phyloP scores from a whole-genome alignment of 2,797 vertebrate genomes.

The Sebastes kiyomatsui region DNA sequence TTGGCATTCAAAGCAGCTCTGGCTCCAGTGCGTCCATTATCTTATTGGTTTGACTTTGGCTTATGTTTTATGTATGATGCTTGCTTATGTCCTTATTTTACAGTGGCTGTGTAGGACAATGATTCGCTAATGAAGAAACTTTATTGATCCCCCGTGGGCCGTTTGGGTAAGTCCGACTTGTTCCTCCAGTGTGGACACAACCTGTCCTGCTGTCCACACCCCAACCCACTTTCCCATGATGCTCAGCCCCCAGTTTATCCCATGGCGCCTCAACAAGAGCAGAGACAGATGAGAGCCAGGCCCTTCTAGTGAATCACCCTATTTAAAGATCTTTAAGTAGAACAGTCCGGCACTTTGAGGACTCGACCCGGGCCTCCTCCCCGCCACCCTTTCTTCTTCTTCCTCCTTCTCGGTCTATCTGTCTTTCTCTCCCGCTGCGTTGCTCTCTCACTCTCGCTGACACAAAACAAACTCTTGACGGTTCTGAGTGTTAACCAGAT shows the following conservation, averaged over 20 bases:
- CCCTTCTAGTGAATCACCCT: slow-evolving; percentile 72
- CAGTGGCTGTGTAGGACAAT: neutral
- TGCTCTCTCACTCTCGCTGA: slow-evolving; percentile 21
- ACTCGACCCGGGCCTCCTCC: slow-evolving; percentile 64
- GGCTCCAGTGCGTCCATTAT: slow-evolving; percentile 31
- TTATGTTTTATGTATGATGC: slow-evolving; percentile 38
- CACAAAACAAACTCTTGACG: slow-evolving; percentile 48
- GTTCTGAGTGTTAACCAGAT: slow-evolving; percentile 16
- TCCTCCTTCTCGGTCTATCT: slow-evolving; percentile 11
- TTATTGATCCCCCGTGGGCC: slow-evolving; percentile 23
- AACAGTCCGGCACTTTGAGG: slow-evolving; percentile 76
- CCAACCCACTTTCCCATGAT: slow-evolving; percentile 63
- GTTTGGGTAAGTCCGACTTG: neutral
- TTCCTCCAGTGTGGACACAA: slow-evolving; percentile 6
- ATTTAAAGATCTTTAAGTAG: slow-evolving; percentile 83
- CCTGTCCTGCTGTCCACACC: slow-evolving; percentile 17
- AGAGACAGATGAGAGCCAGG: slow-evolving; percentile 63
- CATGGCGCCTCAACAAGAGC: slow-evolving; percentile 51
- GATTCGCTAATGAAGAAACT: slow-evolving; percentile 15
- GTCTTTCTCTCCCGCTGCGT: slow-evolving; percentile 10
- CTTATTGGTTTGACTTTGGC: slow-evolving; percentile 21
- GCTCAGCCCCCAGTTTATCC: slow-evolving; percentile 33
- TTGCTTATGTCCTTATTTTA: slow-evolving; percentile 29
- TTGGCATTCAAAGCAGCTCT: slow-evolving; percentile 21
- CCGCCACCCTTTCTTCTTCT: slow-evolving; percentile 6